Conservation (phyloP, 2,888 invertebrate species). For the Drosophila peninsularis region DNA sequence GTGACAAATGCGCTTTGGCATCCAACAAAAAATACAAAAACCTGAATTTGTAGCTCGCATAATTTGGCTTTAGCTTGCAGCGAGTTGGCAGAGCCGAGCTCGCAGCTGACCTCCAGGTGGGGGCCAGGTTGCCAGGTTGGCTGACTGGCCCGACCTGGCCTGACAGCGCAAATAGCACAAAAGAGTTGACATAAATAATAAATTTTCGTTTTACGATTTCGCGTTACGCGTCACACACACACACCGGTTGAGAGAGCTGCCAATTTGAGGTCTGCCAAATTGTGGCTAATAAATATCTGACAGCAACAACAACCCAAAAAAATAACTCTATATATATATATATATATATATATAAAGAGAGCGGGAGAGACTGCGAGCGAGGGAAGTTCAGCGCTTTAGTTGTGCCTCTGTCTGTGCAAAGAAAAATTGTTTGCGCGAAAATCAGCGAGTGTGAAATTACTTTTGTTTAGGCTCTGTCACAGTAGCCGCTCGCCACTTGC, state of each 20-base stretch:
- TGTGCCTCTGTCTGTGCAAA: conserved; percentile 34
- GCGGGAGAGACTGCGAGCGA: not conserved
- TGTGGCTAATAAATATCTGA: conserved; percentile 79
- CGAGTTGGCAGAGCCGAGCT: conserved; percentile 19
- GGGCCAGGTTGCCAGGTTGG: not conserved
- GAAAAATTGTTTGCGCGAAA: conserved; percentile 73
- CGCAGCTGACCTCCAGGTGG: conserved; percentile 13
- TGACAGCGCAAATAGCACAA: conserved; percentile 75
- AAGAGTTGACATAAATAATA: conserved; percentile 79
- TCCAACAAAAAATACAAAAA: conserved; percentile 10
- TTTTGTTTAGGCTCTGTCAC: conserved; percentile 67
- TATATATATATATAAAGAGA: not conserved
- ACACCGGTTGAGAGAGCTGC: conserved; percentile 51
- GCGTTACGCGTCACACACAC: conserved; percentile 32
- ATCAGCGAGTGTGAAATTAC: conserved; percentile 82
- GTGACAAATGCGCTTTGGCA: conserved; percentile 78
- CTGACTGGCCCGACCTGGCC: conserved; percentile 17
- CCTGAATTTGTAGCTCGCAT: conserved; percentile 53
- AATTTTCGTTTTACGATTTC: conserved; percentile 75
- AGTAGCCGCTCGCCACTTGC: conserved; percentile 18
- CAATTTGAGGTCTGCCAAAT: conserved; percentile 78
- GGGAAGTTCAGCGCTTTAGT: conserved; percentile 36
- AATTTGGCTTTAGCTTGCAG: conserved; percentile 64
- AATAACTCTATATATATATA: conserved; percentile 3
- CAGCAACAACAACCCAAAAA: conserved; percentile 36